Evolutionary conservation across 2,797 vertebrate genomes (phyloP), one percentile per base, ranked within the genome.

Genomic region (Siniperca scherzeri): DNA sequence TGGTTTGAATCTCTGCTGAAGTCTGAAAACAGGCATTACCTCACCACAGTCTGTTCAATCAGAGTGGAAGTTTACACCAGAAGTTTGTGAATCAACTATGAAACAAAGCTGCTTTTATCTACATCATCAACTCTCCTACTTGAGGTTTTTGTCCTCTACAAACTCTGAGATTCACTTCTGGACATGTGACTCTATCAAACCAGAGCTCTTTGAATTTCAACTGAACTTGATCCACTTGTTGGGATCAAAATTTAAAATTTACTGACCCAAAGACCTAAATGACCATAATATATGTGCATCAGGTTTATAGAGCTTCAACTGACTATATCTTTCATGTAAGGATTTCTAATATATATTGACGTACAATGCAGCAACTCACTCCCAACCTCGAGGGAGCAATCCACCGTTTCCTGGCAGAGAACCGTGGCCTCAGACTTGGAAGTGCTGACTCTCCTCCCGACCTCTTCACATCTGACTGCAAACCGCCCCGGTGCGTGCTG

Each of bases 51-150:
- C 64, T 11, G 71, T 4, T 77, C 46, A 42, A 62, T 62, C 72
- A 33, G 30, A 42, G 30, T 1, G 3, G 33, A 5, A 36, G 33
- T 59, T 59, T 7, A 52, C 16, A 36, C 30, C 69, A 64, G 42
- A 33, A 30, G 61, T 44, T 42, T 44, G 48, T 70, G 84, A 90
- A 83, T 86, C 86, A 80, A 55, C 73, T 33, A 30, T 66, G 72
- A 87, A 64, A 80, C 83, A 82, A 7, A 78, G 53, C 40, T 2
- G 27, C 9, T 27, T 72, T 67, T 3, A 27, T 40, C 25, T 1
- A 5, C 69, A 30, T 73, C 77, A 70, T 16, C 74, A 25, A 5
- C 38, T 64, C 5, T 21, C 12, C 17, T 9, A 2, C 19, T 10
- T 13, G 0, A 8, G 22, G 38, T 6, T 46, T 5, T 46, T 38